Base-by-base conservation (phyloP, 2,888 invertebrate genomes). In the Nipponacmea schrenckii region DNA sequence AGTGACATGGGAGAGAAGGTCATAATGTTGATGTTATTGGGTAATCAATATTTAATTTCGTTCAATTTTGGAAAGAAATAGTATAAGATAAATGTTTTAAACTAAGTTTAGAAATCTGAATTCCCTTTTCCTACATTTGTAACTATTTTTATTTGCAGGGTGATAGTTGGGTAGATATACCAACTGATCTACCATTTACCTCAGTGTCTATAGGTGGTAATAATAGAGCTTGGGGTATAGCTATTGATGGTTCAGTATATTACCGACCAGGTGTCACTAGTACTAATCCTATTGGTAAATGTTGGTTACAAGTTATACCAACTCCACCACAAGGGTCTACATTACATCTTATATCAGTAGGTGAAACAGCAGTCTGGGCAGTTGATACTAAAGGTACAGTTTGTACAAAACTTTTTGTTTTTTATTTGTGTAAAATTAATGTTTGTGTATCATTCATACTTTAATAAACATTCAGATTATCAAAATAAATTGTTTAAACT, bases 161-260 rank as follows among this genome's bases (percentile, higher is more conserved):
- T 56, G 89, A 91, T 44, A 91, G 92, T 72, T 95, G 95, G 95
- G 93, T 94, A 85, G 94, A 95, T 83, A 92, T 95, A 68, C 69
- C 78, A 17, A 94, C 94, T 76, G 95, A 96, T 84, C 95, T 96
- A 87, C 91, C 94, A 1, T 90, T 96, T 75, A 91, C 92, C 56
- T 93, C 83, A 10, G 80, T 87, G 20, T 81, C 83, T 62, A 81
- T 86, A 17, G 87, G 87, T 80, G 93, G 93, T 24, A 64, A 73
- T 56, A 75, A 75, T 45, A 70, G 80, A 24, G 83, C 94, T 14
- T 95, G 95, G 92, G 96, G 94, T 15, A 93, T 96, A 80, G 95
- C 95, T 0, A 92, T 93, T 83, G 95, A 94, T 90, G 96, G 96
- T 50, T 94, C 94, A 79, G 92, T 94, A 3, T 96, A 94, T 87